phyloP scores from a whole-genome alignment of 2,113 vertebrate species.

The Willisornis vidua region DNA sequence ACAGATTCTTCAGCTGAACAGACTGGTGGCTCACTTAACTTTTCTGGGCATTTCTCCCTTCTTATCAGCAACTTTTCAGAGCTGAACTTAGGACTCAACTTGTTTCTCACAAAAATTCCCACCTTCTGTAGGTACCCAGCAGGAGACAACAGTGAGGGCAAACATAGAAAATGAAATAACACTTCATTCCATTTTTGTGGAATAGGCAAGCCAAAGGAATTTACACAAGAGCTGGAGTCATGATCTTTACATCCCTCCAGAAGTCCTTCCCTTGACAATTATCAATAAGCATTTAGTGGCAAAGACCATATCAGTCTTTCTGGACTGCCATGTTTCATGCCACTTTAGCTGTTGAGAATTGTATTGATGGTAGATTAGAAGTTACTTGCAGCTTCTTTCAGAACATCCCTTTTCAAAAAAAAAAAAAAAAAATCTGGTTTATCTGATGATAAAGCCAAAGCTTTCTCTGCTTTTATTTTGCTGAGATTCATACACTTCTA shows the following conservation, averaged over 20 bases:
- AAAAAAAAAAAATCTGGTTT: background rate
- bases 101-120: background rate
- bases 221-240: background rate
- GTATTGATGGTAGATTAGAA: background rate
- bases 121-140: background rate
- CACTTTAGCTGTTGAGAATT: background rate
- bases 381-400: background rate
- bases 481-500: background rate
- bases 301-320: background rate
- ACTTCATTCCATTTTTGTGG: background rate
- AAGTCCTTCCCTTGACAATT: background rate
- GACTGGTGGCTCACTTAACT: background rate
- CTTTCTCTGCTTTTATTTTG: background rate
- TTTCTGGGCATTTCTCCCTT: background rate
- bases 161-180: background rate
- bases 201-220: background rate
- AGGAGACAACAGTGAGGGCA: background rate
- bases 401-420: background rate
- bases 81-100: background rate
- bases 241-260: background rate
- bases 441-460: background rate
- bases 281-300: background rate
- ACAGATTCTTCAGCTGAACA: background rate
- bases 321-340: background rate
- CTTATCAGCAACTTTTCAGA: background rate